Percentiles rank a stretch among this genome's conserved stretches.
These are phyloP conservation scores for Nesidiocoris tenuis DNA, from an alignment of 2,888 invertebrate species.

Conservation along the genomic window DNA sequence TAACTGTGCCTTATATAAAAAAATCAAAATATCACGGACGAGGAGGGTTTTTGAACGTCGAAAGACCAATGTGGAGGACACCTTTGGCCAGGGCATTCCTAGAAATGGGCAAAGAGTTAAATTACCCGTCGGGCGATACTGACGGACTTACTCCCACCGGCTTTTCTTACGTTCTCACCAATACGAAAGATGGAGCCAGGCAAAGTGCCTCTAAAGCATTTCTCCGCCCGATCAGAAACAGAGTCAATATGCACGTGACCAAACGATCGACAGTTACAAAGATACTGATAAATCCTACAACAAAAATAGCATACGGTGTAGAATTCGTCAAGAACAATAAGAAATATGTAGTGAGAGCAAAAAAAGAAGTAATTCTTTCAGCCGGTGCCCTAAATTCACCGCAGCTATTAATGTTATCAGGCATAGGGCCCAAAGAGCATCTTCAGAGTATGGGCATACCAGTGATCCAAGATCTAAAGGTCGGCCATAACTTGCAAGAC, in stretches of 20 bases:
- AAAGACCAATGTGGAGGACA: slow-evolving; percentile 61
- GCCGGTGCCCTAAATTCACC: slow-evolving; percentile 87
- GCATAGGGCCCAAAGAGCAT: slow-evolving; percentile 58
- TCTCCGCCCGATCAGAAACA: slow-evolving; percentile 61
- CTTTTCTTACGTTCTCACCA: slow-evolving; percentile 67
- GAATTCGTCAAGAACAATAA: slow-evolving; percentile 62
- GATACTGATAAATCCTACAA: slow-evolving; percentile 64
- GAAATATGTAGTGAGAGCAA: slow-evolving; percentile 59
- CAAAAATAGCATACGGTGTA: slow-evolving; percentile 68
- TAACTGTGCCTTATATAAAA: slow-evolving; percentile 51
- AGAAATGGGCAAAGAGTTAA: slow-evolving; percentile 64
- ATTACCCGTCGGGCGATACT: slow-evolving; percentile 68
- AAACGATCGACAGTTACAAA: slow-evolving; percentile 63
- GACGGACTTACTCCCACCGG: slow-evolving; percentile 62
- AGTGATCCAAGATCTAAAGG: slow-evolving; percentile 55
- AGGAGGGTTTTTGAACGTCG: slow-evolving; percentile 63
- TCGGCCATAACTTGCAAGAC: slow-evolving; percentile 56
- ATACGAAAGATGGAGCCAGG: slow-evolving; percentile 61
- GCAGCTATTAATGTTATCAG: slow-evolving; percentile 85
- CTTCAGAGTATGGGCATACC: slow-evolving; percentile 54
- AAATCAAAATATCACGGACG: slow-evolving; percentile 61
- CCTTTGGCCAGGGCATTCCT: slow-evolving; percentile 60
- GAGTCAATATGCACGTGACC: slow-evolving; percentile 68
- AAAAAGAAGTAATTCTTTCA: slow-evolving; percentile 79
- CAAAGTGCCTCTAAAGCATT: slow-evolving; percentile 68